Evolutionary conservation across 2,113 vertebrate species (phyloP), one percentile per base, ranked within the genome.

Genomic region (Phylloscopus trochiloides): DNA sequence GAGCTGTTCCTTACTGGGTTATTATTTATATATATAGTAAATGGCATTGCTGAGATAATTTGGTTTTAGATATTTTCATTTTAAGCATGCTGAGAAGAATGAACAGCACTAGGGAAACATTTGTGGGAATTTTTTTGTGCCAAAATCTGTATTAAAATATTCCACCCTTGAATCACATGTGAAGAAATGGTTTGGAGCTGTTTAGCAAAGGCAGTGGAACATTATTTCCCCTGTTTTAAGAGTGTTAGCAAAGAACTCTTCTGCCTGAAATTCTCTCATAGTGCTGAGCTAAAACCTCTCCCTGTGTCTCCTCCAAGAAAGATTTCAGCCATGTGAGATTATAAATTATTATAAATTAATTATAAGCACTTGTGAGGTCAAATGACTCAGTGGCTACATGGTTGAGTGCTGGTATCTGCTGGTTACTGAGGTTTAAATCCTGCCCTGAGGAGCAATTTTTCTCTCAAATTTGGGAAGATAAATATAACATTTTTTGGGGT

Each of bases 1-100:
- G 3, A 80, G 34, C 20, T 83, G 36, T 51, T 47, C 47, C 66
- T 28, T 65, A 1, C 20, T 8, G 55, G 72, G 42, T 48, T 73
- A 38, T 75, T 97, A 80, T 96, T 96, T 97, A 94, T 91, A 36
- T 95, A 90, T 95, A 93, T 80, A 94, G 86, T 90, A 67, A 91
- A 75, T 38, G 31, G 52, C 20, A 34, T 38, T 45, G 62, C 34
- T 79, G 76, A 70, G 42, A 73, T 52, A 29, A 61, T 57, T 66
- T 14, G 11, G 32, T 43, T 78, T 16, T 43, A 86, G 20, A 5
- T 31, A 6, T 7, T 58, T 88, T 92, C 12, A 12, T 76, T 95
- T 86, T 17, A 32, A 43, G 28, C 15, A 12, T 16, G 7, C 4
- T 52, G 40, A 50, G 26, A 13, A 52, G 28, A 22, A 43, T 13